Base-by-base conservation (phyloP, 1,140 invertebrate species). In the Belonocnema kinseyi region DNA sequence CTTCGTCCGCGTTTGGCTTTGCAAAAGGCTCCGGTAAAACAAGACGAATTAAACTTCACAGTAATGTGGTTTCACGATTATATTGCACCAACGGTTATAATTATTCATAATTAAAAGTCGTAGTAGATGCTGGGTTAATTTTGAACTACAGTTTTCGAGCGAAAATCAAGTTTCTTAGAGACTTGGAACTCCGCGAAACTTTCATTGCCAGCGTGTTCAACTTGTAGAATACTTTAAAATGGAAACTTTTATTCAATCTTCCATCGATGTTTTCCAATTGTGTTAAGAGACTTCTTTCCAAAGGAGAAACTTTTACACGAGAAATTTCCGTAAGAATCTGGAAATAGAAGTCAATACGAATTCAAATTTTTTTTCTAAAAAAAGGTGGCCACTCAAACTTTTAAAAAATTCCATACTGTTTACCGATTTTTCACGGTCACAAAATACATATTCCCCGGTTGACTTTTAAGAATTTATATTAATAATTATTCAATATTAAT, bases 41-140 rank as follows among this genome's bases (percentile, higher is more conserved):
- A 33, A 66, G 61, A 66, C 40, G 61, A 21, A n/a, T 66, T 66
- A 46, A 66, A 66, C 61, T 66, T 66, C 40, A 66, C 61, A 40
- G 61, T 66, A 66, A 66, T 66, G 61, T 81, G 74, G 77, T 77
- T 83, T 71, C 21, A 50, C 76, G 76, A 79, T 83, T 83, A 81
- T 66, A 66, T 76, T 53, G 46, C 76, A 74, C 50, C 61, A 52
- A 17, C 53, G 74, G 74, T 58, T 71, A 80, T 82, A 75, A 71
- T 81, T 81, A 80, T 78, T 82, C 77, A 81, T 83, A 77, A 81
- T 79, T 58, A 73, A 74, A 83, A 79, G 72, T 74, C 56, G 61
- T 33, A 66, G 61, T 66, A 66, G 61, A 40, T 66, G 61, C 61
- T 66, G 12, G 61, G 61, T n/a, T 66, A 66, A 66, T 66, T 66